These are phyloP conservation scores for Holacanthus passer DNA, from an alignment of 2,113 vertebrate genomes.

Conservation along the genomic window DNA sequence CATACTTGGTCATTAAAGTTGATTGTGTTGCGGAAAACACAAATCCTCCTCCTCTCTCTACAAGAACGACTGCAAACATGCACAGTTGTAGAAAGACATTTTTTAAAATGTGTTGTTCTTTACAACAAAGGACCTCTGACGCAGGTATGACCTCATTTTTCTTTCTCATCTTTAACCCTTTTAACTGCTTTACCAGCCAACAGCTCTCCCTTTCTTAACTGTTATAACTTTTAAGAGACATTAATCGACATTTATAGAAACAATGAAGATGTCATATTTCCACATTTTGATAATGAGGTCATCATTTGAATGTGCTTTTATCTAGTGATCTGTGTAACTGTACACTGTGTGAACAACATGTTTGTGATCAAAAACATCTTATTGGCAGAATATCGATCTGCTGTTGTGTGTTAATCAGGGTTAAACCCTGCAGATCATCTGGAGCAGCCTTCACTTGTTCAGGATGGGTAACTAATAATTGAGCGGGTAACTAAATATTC, in stretches of 20 bases:
- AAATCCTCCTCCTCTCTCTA: neutral
- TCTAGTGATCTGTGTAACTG: neutral
- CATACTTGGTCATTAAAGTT: neutral
- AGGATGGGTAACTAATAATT: conserved; percentile 62
- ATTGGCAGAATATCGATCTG: neutral
- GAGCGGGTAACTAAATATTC: conserved; percentile 89
- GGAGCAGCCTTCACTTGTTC: neutral
- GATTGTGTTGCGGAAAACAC: neutral
- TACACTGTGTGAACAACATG: neutral
- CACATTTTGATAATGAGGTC: neutral
- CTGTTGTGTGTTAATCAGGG: neutral
- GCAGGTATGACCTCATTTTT: conserved; percentile 16
- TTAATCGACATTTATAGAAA: neutral
- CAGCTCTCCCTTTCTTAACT: neutral
- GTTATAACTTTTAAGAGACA: too few relatives aligned
- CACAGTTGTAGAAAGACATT: neutral
- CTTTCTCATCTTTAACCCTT: conserved; percentile 10
- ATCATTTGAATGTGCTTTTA: neutral
- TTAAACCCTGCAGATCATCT: neutral
- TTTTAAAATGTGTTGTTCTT: neutral
- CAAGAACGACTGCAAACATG: neutral
- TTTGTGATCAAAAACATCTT: neutral
- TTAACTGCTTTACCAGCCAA: neutral
- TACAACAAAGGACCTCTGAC: conserved; percentile 2
- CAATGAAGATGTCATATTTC: neutral